A percentile compares a stretch with the other conserved stretches of the same genome.
phyloP scores from a whole-genome alignment of 1,140 invertebrate species.

The Varroa destructor region DNA sequence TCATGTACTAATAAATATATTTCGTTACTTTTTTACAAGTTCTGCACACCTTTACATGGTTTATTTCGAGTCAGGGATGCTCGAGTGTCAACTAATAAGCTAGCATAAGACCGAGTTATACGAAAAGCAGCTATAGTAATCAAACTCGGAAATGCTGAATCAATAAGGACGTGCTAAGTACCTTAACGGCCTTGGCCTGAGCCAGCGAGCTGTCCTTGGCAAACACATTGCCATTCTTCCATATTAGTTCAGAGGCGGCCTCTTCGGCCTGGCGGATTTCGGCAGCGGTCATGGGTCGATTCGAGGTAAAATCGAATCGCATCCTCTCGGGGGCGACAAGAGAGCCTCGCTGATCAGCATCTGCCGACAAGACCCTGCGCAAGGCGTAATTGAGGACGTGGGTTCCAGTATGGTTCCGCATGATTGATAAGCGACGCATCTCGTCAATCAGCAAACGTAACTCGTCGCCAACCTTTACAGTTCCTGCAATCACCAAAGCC shows the following conservation, averaged over 20 bases:
- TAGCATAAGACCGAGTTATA: no score
- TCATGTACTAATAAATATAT: no score
- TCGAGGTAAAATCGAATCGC: constrained; percentile 85
- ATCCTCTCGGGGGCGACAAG: constrained; percentile 90
- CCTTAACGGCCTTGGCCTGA: constrained; percentile 67
- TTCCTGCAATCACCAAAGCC: constrained; percentile 47
- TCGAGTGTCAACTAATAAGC: no score
- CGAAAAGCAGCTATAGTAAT: no score
- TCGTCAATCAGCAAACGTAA: constrained; percentile 69
- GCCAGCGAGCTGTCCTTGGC: constrained; percentile 71
- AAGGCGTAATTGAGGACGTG: constrained; percentile 92
- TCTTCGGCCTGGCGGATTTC: constrained; percentile 78
- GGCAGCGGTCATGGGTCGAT: constrained; percentile 63
- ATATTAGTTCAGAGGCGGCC: constrained; percentile 60
- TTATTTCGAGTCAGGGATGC: no score
- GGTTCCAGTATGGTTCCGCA: constrained; percentile 99
- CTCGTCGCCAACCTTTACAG: constrained; percentile 68
- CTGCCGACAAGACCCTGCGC: constrained; percentile 68
- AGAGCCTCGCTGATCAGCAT: constrained; percentile 91
- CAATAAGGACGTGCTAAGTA: background rate
- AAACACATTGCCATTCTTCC: constrained; percentile 67
- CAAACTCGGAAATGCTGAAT: no score
- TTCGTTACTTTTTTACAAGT: no score
- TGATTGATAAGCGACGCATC: constrained; percentile 56
- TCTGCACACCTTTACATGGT: no score